Evolutionary conservation across 2,888 invertebrate genomes (phyloP).

Genomic region (Uropetala carovei): DNA sequence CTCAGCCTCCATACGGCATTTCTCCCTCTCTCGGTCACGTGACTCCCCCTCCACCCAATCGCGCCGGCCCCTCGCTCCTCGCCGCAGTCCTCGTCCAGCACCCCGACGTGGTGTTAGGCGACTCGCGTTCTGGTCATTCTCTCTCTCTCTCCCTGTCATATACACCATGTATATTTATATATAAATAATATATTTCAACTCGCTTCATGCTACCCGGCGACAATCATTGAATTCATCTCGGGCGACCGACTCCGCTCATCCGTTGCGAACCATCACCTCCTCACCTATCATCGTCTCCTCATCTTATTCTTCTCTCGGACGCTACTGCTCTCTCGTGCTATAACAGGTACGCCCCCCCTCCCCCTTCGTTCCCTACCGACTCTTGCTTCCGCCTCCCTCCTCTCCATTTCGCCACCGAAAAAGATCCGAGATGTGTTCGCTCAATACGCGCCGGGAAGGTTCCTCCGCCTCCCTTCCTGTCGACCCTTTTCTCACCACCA

Average conservation of each 20-base stretch:
- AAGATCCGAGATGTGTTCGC: not conserved
- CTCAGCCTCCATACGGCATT: not conserved
- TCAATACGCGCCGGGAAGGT: not conserved
- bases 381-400: not conserved
- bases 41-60: not conserved
- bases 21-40: constrained; percentile 30
- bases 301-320: not conserved
- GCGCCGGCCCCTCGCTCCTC: not conserved
- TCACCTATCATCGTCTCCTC: not conserved
- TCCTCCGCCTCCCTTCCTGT: too few species aligned
- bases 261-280: not conserved
- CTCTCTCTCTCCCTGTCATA: not conserved
- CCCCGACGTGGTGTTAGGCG: constrained; percentile 30
- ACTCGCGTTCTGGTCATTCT: not conserved
- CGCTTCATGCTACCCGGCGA: too few species aligned
- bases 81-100: constrained; percentile 46
- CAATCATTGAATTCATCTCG: constrained; percentile 1
- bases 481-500: too few species aligned
- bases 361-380: not conserved
- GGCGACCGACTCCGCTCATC: not conserved
- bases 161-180: too few species aligned
- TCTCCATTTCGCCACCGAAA: not conserved
- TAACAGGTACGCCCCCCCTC: constrained; percentile 46
- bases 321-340: not conserved
- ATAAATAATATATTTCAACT: too few species aligned